These are phyloP conservation scores for Quadroppia sp. DNA, from an alignment of 2,888 invertebrate genomes.

Conservation along the genomic window DNA sequence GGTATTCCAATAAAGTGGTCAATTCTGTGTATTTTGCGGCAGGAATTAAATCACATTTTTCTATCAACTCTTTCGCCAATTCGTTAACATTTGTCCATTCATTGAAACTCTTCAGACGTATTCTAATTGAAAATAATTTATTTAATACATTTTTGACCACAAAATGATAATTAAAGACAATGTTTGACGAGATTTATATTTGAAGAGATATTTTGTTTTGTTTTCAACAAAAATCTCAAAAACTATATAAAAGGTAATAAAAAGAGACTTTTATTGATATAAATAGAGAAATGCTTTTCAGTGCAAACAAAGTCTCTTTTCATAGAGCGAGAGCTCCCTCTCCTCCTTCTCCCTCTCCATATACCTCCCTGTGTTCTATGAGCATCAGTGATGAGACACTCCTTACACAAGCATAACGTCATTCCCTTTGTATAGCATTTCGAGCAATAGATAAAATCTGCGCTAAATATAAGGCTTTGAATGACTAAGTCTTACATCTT, in stretches of 20 bases:
- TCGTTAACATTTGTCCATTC: slow-evolving; percentile 71
- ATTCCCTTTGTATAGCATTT: not conserved
- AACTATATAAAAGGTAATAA: too few species aligned
- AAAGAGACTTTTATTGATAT: too few species aligned
- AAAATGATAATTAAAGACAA: too few species aligned
- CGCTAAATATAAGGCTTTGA: not conserved
- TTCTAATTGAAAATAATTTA: too few species aligned
- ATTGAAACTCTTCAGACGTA: slow-evolving; percentile 73
- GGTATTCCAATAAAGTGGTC: slow-evolving; percentile 78
- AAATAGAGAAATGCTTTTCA: not conserved
- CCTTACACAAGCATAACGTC: not conserved
- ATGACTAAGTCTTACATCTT: slow-evolving; percentile 53
- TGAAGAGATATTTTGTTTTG: too few species aligned
- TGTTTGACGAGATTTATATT: too few species aligned
- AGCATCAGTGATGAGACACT: slow-evolving; percentile 23
- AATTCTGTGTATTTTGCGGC: slow-evolving; percentile 71
- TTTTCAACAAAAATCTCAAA: too few species aligned
- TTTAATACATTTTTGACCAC: too few species aligned
- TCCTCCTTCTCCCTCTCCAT: too few species aligned
- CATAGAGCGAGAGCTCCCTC: too few species aligned
- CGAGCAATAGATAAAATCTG: slow-evolving; percentile 22
- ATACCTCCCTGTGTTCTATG: too few species aligned
- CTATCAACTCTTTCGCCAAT: slow-evolving; percentile 76
- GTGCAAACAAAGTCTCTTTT: not conserved
- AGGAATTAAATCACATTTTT: slow-evolving; percentile 74